A percentile compares a stretch with the other conserved stretches of the same genome.
Conservation (phyloP, 2,113 vertebrate genomes). For the Bambusicola thoracicus region DNA sequence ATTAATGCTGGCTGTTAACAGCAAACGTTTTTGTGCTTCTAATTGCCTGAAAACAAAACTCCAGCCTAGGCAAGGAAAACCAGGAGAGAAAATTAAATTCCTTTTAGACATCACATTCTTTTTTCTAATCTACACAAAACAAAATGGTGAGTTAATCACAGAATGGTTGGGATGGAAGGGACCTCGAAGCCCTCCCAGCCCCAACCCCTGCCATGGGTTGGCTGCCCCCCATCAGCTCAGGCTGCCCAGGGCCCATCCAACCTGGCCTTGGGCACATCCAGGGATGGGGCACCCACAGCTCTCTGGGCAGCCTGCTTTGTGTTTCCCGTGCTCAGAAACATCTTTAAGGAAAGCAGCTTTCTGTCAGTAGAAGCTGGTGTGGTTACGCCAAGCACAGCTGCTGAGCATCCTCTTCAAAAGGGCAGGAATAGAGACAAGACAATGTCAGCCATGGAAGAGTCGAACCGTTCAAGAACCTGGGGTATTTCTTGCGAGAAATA, state of each 20-base stretch:
- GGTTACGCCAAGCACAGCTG: neutral
- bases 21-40: neutral
- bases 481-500: neutral
- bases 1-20: neutral
- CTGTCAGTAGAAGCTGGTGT: neutral
- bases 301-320: too few species aligned
- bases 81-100: neutral
- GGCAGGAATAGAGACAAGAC: neutral
- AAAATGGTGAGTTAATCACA: neutral
- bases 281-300: too few species aligned
- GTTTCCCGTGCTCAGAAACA: neutral
- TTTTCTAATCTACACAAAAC: neutral
- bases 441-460: neutral
- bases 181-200: too few species aligned
- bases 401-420: neutral
- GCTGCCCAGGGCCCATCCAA: too few species aligned
- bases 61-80: neutral
- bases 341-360: neutral
- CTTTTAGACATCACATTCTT: too few species aligned
- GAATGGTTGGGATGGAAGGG: too few species aligned
- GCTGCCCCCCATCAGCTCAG: too few species aligned
- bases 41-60: neutral
- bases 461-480: neutral
- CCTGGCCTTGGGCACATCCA: too few species aligned
- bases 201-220: too few species aligned